These are phyloP conservation scores for Cyprinodon variegatus DNA, from an alignment of 2,113 vertebrate genomes.

Conservation along the genomic window DNA sequence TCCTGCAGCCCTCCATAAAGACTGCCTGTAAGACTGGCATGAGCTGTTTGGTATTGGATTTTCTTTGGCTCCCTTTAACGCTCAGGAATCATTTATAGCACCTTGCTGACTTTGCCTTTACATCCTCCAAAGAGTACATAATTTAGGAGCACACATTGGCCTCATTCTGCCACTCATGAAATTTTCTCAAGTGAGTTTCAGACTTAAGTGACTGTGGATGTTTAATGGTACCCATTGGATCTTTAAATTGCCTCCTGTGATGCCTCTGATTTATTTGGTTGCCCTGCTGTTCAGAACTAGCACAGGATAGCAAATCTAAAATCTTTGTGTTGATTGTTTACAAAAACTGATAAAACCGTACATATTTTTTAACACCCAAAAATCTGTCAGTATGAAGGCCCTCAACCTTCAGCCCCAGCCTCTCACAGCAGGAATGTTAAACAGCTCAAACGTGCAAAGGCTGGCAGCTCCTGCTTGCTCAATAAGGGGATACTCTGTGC, in stretches of 20 bases:
- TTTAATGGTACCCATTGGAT: slow-evolving; percentile 30
- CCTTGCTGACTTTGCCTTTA: slow-evolving; percentile 30
- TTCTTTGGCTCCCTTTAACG: slow-evolving; percentile 5
- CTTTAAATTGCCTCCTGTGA: slow-evolving; percentile 26
- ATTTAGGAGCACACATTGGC: slow-evolving; percentile 54
- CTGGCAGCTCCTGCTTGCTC: slow-evolving; percentile 60
- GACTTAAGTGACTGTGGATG: slow-evolving; percentile 44
- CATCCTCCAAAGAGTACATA: slow-evolving; percentile 50
- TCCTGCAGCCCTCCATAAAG: slow-evolving; percentile 24
- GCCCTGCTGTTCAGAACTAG: slow-evolving; percentile 16
- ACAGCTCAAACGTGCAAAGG: slow-evolving; percentile 51
- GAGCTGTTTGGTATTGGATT: neutral
- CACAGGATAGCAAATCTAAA: neutral
- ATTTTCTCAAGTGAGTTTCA: slow-evolving; percentile 43
- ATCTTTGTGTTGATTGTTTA: slow-evolving; percentile 7
- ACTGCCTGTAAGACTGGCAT: slow-evolving; percentile 2
- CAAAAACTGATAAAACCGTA: neutral
- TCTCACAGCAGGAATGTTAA: slow-evolving; percentile 63
- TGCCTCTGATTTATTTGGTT: slow-evolving; percentile 16
- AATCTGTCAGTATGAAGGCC: slow-evolving; percentile 9
- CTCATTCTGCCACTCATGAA: slow-evolving; percentile 70
- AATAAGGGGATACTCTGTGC: slow-evolving; percentile 49
- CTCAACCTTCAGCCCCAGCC: slow-evolving; percentile 27
- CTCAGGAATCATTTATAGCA: slow-evolving; percentile 16
- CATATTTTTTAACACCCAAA: neutral